Base-by-base conservation (phyloP, 2,888 invertebrate genomes). In the Isoperla grammatica region DNA sequence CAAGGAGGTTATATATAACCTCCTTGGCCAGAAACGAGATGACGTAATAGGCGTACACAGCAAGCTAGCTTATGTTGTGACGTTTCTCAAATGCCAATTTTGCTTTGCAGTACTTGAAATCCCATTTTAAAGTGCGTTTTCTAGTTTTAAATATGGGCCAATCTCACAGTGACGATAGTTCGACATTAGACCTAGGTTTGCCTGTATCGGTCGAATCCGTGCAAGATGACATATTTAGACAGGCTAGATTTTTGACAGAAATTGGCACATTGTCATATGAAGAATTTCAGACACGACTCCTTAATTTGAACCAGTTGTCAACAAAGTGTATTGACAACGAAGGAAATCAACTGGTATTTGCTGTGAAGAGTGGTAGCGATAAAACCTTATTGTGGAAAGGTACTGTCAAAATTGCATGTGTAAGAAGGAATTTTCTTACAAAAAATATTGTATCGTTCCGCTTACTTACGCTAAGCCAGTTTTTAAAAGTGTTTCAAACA, bases 321-420 rank as follows among this genome's bases (percentile, higher is more conserved):
- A 76, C 78, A 61, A 79, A 80, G 67, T 83, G 81, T 67, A 75
- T 81, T 62, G 83, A 84, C 71, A 72, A 77, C 3, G 76, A 79
- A 66, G 85, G 84, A 0, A 83, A 83, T 68, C 82, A 81, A 68
- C 71, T 86, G 23, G 72, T 84, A 40, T 87, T 87, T 74, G 79
- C 81, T 48, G 78, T 87, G 1, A 83, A 84, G 69, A 79, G 79
- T 64, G 85, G 84, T 2, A 80, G 83, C 2, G 85, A 85, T 69
- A 75, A 79, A 0, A 79, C 83, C 1, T 69, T 85, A 20, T 74
- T 86, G 37, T 87, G 87, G 87, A 86, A 85, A 70, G 83, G 82
- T 0, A 84, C 83, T 1, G 81, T 86, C 0, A 77, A 81, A 70
- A 81, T 87, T 65, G 82, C 80, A 23, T 84, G 83, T 67, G 77